A percentile compares a stretch with the other conserved stretches of the same genome.
phyloP scores from a whole-genome alignment of 23 tunicate genomes.

The Ascidia mentula region DNA sequence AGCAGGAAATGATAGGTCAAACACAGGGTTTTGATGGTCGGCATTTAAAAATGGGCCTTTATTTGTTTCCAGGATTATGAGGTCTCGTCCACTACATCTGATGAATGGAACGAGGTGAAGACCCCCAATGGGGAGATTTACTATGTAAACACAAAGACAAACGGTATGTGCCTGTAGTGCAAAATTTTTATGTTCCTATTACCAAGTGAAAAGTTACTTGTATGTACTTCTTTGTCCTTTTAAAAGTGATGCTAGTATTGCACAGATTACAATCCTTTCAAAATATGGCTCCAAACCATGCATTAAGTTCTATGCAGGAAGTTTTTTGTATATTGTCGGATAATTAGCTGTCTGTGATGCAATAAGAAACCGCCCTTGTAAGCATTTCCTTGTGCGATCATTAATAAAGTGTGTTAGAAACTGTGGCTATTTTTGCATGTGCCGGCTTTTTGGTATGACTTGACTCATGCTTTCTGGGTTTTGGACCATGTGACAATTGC shows the following conservation, averaged over 20 bases:
- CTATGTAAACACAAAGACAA: constrained; percentile 65
- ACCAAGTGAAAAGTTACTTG: background rate
- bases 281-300: too few relatives aligned
- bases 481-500: background rate
- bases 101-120: constrained; percentile 66
- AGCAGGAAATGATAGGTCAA: background rate
- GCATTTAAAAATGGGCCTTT: too few relatives aligned
- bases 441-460: too few relatives aligned
- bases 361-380: too few relatives aligned
- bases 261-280: too few relatives aligned
- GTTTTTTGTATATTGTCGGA: background rate
- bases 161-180: constrained; percentile 32
- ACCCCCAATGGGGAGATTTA: constrained; percentile 64
- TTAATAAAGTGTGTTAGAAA: too few relatives aligned
- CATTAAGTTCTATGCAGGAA: too few relatives aligned
- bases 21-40: too few relatives aligned
- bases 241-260: too few relatives aligned
- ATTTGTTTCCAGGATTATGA: constrained; percentile 22
- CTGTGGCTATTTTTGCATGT: too few relatives aligned
- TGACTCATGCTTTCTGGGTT: background rate
- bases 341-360: background rate
- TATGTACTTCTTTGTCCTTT: too few relatives aligned
- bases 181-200: background rate
- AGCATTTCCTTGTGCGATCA: too few relatives aligned
- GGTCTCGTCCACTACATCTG: constrained; percentile 9